Evolutionary conservation across 1,140 invertebrate species (phyloP).

Genomic region (Cydia pomonella): DNA sequence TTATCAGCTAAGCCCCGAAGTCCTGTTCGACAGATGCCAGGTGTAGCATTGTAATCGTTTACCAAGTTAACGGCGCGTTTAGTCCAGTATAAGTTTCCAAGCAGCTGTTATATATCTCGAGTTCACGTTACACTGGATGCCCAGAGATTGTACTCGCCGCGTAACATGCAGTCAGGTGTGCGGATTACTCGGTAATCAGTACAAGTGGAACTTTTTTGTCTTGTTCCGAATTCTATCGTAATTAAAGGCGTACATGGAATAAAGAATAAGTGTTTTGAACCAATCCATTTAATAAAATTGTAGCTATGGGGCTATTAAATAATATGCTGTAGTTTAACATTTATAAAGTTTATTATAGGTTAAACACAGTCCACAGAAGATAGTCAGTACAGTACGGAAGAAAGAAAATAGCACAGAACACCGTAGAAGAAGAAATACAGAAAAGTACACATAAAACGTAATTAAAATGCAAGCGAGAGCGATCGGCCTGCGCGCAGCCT

Average conservation of each 20-base stretch:
- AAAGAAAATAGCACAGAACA: no score
- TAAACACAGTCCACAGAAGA: no score
- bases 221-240: not conserved
- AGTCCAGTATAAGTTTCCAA: not conserved
- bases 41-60: slow-evolving; percentile 17
- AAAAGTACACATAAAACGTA: no score
- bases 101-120: not conserved
- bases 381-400: no score
- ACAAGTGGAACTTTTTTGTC: slow-evolving; percentile 29
- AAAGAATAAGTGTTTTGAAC: not conserved
- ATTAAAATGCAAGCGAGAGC: no score
- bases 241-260: not conserved
- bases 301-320: no score
- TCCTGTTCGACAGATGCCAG: slow-evolving; percentile 37
- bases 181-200: slow-evolving; percentile 26
- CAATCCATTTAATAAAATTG: not conserved
- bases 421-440: no score
- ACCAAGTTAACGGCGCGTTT: not conserved
- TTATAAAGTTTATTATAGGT: no score
- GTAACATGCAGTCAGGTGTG: slow-evolving; percentile 1
- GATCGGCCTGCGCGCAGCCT: no score
- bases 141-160: no score
- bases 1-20: slow-evolving; percentile 45
- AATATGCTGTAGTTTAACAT: no score
- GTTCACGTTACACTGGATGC: not conserved